Base-by-base conservation (phyloP, 1,140 invertebrate genomes). In the Drosophila seguyi region DNA sequence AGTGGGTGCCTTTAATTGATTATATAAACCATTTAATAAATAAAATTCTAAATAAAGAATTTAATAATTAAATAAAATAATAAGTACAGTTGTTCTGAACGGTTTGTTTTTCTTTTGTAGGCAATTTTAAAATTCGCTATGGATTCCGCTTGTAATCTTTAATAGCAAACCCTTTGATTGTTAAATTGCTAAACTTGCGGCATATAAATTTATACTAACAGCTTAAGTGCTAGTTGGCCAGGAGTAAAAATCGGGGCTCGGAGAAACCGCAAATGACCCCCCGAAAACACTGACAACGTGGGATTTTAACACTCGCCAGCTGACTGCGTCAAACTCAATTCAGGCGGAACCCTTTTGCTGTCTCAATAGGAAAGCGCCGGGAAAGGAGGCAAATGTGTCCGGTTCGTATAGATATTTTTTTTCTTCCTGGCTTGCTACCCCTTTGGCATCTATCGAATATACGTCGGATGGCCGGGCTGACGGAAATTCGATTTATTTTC, bases 401-500 rank as follows among this genome's bases (percentile, higher is more conserved):
- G 60, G 56, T 57, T 63, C 38, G 5, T 68, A 31, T 38, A 45
- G 42, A 31, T 56, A 63, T 36, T 56, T 52, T 60, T 67, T 61
- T 67, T 53, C 39, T 45, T 75, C 6, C 25, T 29, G 18, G 22
- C 16, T 25, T 22, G 52, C 25, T 65, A 18, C 18, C 50, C n/a
- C 45, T 58, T 58, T 58, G 42, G 58, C 55, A 66, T 76, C 56
- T 53, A 73, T 68, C 60, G 76, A 41, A 47, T 69, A 53, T 69
- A 47, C 45, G 80, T 65, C 60, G 76, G 66, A 79, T 85, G 82
- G 82, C 53, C 44, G 18, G 63, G 41, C 81, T 80, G 73, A 75
- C 85, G 85, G 85, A 88, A 88, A 88, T 90, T 88, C 85, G 85
- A 88, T 88, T 88, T 88, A 90, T 88, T 88, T 88, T 90, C 85